phyloP scores from a whole-genome alignment of 2,888 invertebrate species.

The Protodeltote pygarga region DNA sequence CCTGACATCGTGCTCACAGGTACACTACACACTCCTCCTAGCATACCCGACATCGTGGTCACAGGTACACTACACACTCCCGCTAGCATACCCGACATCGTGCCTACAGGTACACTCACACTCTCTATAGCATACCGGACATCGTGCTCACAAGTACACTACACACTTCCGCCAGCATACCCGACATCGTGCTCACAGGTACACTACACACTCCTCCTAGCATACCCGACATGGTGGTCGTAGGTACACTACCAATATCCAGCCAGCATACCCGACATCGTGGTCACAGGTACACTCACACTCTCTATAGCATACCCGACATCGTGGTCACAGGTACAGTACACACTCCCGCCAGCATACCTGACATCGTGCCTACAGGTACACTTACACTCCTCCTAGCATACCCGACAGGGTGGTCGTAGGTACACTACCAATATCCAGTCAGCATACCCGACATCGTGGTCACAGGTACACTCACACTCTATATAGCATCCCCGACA shows the following conservation, averaged over 20 bases:
- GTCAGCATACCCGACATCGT: constrained; percentile 7
- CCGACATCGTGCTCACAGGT: constrained; percentile 90
- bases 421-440: too few relatives aligned
- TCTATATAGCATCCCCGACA: constrained; percentile 90
- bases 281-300: constrained; percentile 52
- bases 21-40: constrained; percentile 56
- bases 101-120: constrained; percentile 79
- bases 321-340: constrained; percentile 85
- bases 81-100: constrained; percentile 90
- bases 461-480: constrained; percentile 63
- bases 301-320: constrained; percentile 90
- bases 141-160: constrained; percentile 20
- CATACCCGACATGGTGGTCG: constrained; percentile 4
- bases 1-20: constrained; percentile 95
- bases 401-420: not conserved
- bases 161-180: constrained; percentile 92
- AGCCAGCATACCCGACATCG: not conserved
- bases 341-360: not conserved
- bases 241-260: not conserved
- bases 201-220: constrained; percentile 2
- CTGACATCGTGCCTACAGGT: not conserved
- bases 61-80: constrained; percentile 77
- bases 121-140: constrained; percentile 4
- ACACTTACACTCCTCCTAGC: not conserved
- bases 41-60: constrained; percentile 1